Percentiles rank a stretch among this genome's conserved stretches.
Evolutionary conservation across 2,113 vertebrate species (phyloP).

Genomic region (Bufo bufo): DNA sequence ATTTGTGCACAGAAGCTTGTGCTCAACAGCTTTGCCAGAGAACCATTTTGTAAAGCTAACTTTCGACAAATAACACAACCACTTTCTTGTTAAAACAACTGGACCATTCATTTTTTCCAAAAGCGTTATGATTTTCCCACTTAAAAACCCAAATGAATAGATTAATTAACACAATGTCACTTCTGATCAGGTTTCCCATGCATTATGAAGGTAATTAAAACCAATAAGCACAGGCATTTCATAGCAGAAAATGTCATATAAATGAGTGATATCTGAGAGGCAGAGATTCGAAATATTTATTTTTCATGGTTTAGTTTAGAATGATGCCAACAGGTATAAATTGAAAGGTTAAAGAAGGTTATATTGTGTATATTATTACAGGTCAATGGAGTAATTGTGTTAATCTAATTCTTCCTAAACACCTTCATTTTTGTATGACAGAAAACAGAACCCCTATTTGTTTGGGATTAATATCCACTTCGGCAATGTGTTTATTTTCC

Average conservation of each 20-base stretch:
- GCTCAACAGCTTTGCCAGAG: not conserved
- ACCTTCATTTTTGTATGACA: conserved; percentile 47
- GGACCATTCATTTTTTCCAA: conserved; percentile 6
- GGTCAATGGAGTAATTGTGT: conserved; percentile 52
- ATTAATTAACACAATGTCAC: conserved; percentile 28
- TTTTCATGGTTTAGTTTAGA: conserved; percentile 46
- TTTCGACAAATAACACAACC: not conserved
- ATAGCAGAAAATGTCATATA: not conserved
- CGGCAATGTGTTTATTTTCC: conserved; percentile 52
- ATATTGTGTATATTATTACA: conserved; percentile 54
- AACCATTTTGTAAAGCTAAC: not conserved
- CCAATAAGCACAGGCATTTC: conserved; percentile 39
- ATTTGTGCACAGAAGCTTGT: not conserved
- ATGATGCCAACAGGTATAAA: conserved; percentile 53
- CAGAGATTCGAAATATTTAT: conserved; percentile 48
- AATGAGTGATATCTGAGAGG: conserved; percentile 36
- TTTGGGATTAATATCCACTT: conserved; percentile 52
- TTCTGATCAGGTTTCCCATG: conserved; percentile 1
- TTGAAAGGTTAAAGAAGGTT: conserved; percentile 37
- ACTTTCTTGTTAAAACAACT: conserved; percentile 2
- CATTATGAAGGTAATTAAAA: conserved; percentile 10
- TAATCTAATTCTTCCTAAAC: conserved; percentile 58
- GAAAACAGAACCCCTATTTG: conserved; percentile 54
- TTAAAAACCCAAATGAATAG: conserved; percentile 3
- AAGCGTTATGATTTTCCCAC: not conserved